phyloP scores from a whole-genome alignment of 2,113 vertebrate genomes.

The Nicator chloris region DNA sequence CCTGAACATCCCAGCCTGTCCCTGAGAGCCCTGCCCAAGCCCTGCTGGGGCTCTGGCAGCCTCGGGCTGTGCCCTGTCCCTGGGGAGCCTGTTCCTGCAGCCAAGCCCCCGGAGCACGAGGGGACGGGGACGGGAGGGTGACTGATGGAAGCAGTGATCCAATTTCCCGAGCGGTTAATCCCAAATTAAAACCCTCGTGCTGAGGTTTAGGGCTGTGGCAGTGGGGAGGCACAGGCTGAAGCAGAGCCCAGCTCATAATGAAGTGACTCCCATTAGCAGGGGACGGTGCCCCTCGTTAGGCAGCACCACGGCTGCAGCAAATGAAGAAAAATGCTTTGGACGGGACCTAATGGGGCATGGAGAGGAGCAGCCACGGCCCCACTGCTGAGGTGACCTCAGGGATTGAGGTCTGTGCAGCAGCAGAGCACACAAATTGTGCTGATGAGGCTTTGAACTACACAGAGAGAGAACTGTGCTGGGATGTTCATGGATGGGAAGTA shows the following conservation, averaged over 20 bases:
- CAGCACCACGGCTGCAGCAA: neutral
- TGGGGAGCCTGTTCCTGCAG: neutral
- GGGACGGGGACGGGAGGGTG: neutral
- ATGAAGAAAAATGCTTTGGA: neutral
- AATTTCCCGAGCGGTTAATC: conserved; percentile 43
- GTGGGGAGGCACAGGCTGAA: neutral
- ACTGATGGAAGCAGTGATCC: neutral
- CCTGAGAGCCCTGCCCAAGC: fast-evolving
- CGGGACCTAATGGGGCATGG: fast-evolving
- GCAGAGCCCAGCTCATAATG: neutral
- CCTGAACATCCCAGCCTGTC: neutral
- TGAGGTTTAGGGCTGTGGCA: neutral
- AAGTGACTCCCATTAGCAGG: neutral
- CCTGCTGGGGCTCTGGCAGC: neutral
- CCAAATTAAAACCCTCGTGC: conserved; percentile 5
- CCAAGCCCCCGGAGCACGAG: neutral
- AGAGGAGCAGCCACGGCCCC: neutral
- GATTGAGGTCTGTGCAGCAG: neutral
- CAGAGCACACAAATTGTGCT: neutral
- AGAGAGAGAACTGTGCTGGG: neutral
- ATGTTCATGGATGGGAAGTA: neutral
- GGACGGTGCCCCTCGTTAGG: neutral
- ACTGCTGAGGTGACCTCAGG: neutral
- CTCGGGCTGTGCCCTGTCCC: fast-evolving
- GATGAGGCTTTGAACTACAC: neutral